Evolutionary conservation across 64 coral and sea anemone genomes (phyloP).

Genomic region (Porites australiensis): DNA sequence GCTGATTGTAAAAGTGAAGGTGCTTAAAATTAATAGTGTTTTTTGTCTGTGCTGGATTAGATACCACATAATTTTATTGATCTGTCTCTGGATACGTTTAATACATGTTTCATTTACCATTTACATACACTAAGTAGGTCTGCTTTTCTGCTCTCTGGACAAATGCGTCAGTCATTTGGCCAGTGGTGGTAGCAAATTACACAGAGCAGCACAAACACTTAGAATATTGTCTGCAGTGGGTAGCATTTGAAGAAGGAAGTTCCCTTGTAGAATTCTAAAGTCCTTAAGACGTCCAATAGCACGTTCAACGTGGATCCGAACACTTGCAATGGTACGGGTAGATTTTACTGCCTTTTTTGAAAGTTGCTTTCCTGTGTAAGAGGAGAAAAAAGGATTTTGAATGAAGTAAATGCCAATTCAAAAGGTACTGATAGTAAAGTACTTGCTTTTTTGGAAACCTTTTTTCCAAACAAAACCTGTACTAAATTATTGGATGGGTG

Average conservation of each 20-base stretch:
- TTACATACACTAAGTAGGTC: no score
- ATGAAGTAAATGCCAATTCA: not conserved
- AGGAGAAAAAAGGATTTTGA: not conserved
- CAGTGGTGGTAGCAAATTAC: slow-evolving; percentile 48
- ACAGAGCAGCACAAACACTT: slow-evolving; percentile 59
- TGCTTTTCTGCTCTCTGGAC: no score
- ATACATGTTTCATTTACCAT: no score
- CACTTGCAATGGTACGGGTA: slow-evolving; percentile 54
- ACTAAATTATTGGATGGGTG: no score
- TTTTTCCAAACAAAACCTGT: not conserved
- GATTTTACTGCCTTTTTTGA: slow-evolving; percentile 42
- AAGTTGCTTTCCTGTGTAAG: slow-evolving; percentile 13
- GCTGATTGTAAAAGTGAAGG: not conserved
- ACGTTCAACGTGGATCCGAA: slow-evolving; percentile 35
- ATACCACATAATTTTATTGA: no score
- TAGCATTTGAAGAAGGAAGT: slow-evolving; percentile 60
- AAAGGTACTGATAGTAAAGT: not conserved
- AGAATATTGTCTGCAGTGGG: slow-evolving; percentile 64
- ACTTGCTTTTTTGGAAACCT: not conserved
- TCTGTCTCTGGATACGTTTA: no score
- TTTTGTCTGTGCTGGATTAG: no score
- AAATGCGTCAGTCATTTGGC: not conserved
- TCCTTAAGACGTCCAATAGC: slow-evolving; percentile 63
- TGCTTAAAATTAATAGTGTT: not conserved
- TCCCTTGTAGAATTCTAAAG: slow-evolving; percentile 72